phyloP scores from a whole-genome alignment of 2,797 vertebrate genomes.

The Melanotaenia parkinsoni region DNA sequence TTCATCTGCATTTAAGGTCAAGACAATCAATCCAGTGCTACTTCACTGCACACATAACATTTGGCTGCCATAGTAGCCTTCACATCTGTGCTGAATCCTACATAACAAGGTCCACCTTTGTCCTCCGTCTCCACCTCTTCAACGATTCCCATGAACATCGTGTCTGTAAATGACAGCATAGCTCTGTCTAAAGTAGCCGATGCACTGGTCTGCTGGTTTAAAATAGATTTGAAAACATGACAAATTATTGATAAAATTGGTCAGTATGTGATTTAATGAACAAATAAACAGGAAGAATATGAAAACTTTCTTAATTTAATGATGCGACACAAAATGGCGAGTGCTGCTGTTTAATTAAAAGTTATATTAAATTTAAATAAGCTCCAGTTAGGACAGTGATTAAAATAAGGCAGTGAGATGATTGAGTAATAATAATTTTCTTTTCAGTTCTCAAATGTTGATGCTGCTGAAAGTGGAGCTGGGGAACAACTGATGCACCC shows the following conservation, averaged over 20 bases:
- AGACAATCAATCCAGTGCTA: no score
- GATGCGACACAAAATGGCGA: constrained; percentile 74
- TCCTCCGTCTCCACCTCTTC: no score
- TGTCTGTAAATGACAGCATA: no score
- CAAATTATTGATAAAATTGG: constrained; percentile 35
- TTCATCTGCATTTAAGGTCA: constrained; percentile 18
- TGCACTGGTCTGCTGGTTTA: no score
- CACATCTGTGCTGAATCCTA: no score
- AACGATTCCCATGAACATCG: no score
- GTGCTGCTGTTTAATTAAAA: constrained; percentile 77
- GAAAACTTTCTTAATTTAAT: constrained; percentile 70
- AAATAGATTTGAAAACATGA: constrained; percentile 11
- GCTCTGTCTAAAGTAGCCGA: no score
- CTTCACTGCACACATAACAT: no score
- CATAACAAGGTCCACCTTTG: no score
- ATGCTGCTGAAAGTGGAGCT: constrained; percentile 70
- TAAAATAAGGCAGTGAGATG: constrained; percentile 78
- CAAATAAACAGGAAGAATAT: constrained; percentile 58
- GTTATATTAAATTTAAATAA: constrained; percentile 83
- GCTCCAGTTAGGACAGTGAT: constrained; percentile 75
- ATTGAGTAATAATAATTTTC: constrained; percentile 76
- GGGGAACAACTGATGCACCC: constrained; percentile 59
- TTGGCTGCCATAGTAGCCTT: no score
- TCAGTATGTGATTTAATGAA: constrained; percentile 48
- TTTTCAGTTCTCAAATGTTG: constrained; percentile 76